Conservation (phyloP, 2,888 invertebrate species). For the Mamestra brassicae region DNA sequence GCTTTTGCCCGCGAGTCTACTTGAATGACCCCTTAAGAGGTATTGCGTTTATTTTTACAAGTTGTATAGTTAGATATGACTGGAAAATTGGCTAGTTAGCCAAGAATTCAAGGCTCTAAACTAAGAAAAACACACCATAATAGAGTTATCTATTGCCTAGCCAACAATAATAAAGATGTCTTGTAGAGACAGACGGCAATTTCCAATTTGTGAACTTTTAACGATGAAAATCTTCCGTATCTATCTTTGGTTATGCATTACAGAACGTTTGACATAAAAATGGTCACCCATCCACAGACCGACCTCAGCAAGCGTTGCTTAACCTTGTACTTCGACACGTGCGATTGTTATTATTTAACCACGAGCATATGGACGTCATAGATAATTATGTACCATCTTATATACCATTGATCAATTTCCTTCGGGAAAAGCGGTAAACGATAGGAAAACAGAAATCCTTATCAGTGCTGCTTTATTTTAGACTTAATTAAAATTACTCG, state of each 20-base stretch:
- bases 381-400: not conserved
- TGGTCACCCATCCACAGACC: too few species aligned
- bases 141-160: not conserved
- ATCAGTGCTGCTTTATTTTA: conserved; percentile 24
- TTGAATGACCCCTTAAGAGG: too few species aligned
- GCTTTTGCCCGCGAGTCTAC: too few species aligned
- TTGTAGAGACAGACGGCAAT: not conserved
- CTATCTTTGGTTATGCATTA: not conserved
- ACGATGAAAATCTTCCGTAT: conserved; percentile 3
- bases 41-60: too few species aligned
- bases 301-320: too few species aligned
- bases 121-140: not conserved
- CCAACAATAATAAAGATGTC: not conserved
- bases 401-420: not conserved
- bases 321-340: too few species aligned
- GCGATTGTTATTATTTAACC: too few species aligned
- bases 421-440: not conserved
- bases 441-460: conserved; percentile 15
- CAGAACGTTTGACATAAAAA: not conserved
- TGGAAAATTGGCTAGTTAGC: too few species aligned
- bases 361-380: not conserved
- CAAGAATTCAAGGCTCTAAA: not conserved
- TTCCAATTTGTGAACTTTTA: not conserved
- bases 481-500: conserved; percentile 48
- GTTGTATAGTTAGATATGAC: too few species aligned